Percentiles rank a stretch among this genome's conserved stretches.
Evolutionary conservation across 2,797 vertebrate genomes (phyloP).

Genomic region (Poecilia gillii): DNA sequence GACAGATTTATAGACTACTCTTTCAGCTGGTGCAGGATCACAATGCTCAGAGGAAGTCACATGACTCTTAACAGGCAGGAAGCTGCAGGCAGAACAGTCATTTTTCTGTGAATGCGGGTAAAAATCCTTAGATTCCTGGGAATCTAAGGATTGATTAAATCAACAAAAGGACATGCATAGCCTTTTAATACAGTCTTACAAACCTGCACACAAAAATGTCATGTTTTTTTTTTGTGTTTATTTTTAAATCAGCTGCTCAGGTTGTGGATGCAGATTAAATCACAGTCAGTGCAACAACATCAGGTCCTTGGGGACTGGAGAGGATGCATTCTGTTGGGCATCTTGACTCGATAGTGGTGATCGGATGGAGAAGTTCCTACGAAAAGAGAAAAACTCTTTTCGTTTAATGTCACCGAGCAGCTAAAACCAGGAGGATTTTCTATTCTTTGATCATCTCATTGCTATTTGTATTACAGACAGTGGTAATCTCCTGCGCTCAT

Average conservation of each 20-base stretch:
- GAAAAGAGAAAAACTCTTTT: neutral
- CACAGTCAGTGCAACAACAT: neutral
- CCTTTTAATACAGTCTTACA: neutral
- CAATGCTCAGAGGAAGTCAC: neutral
- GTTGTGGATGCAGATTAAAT: neutral
- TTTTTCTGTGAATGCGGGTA: neutral
- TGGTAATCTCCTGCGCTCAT: slow-evolving; percentile 43
- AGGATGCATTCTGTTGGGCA: neutral
- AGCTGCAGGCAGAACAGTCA: neutral
- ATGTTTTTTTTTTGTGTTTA: neutral
- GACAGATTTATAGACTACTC: neutral
- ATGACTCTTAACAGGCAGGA: neutral
- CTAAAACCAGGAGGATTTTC: slow-evolving; percentile 23
- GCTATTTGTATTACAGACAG: slow-evolving; percentile 33
- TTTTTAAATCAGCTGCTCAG: neutral
- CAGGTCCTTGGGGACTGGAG: neutral
- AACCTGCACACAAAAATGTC: neutral
- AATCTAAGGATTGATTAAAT: neutral
- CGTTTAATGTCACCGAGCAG: slow-evolving; percentile 1
- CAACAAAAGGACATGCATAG: neutral
- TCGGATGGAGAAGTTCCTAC: neutral
- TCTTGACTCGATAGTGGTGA: neutral
- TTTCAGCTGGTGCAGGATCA: neutral
- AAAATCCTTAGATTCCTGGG: neutral
- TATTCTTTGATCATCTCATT: slow-evolving; percentile 40